Evolutionary conservation across 2,113 vertebrate species (phyloP).

Genomic region (Ginglymostoma cirratum): DNA sequence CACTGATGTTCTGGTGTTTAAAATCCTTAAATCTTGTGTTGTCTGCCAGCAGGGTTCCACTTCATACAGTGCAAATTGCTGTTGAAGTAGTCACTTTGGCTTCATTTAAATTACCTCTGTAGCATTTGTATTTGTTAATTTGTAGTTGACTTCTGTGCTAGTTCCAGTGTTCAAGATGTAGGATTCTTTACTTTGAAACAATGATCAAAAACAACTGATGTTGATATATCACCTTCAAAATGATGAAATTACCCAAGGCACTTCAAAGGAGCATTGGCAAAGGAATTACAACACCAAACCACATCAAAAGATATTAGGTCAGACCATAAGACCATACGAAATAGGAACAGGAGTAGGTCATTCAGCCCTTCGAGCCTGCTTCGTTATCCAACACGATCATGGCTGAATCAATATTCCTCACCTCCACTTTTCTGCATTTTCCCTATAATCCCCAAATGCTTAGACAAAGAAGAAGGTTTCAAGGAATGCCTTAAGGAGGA

Average conservation of each 20-base stretch:
- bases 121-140: slow-evolving; percentile 13
- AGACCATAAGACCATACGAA: background rate
- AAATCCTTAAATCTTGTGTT: slow-evolving; percentile 46
- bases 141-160: background rate
- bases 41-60: slow-evolving; percentile 45
- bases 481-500: background rate
- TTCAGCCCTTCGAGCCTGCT: no score
- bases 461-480: background rate
- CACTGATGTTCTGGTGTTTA: slow-evolving; percentile 49
- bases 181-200: background rate
- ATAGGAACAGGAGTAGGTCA: no score
- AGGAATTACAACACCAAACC: background rate
- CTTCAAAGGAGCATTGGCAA: background rate
- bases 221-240: background rate
- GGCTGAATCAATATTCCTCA: no score
- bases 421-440: no score
- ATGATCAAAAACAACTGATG: background rate
- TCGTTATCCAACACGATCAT: no score
- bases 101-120: slow-evolving; percentile 9
- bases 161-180: background rate
- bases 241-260: background rate
- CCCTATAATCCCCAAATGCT: background rate
- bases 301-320: background rate
- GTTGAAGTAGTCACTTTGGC: background rate
- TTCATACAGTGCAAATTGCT: slow-evolving; percentile 5